Base-by-base conservation (phyloP, 2,113 vertebrate species). In the Tenrec ecaudatus region DNA sequence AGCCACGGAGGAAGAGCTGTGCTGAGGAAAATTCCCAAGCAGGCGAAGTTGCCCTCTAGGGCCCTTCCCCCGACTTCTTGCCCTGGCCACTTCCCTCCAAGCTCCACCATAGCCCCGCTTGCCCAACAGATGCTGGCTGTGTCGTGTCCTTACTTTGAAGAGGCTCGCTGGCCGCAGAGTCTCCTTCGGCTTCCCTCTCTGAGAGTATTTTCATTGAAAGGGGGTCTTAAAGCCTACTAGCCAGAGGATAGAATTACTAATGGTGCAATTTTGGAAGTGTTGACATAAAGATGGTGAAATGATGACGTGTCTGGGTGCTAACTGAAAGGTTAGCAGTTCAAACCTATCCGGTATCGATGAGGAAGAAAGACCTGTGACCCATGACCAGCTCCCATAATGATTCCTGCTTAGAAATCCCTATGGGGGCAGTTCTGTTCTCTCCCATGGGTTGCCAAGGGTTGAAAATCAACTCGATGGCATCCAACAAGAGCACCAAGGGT, bases 1-100 rank as follows among this genome's bases (percentile, higher is more conserved):
- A 33, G 86, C 76, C 76, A 86, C 88, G 94, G 62, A 95, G 68
- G 60, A 36, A 90, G 66, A 23, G 89, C 68, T 3, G 47, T 43
- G 38, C 31, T 33, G 23, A 86, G 93, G 23, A 73, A 75, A 93
- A 43, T 71, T 53, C 47, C 86, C 27, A 31, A 80, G 84, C 1
- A 27, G 90, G 10, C 22, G 38, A 62, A 53, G 20, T 25, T 38
- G 29, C 31, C 40, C 57, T 69, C 73, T 15, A 25, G 38, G 2
- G 3, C 0, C 29, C 27, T 43, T 27, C 2, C 19, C 57, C 40
- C 15, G 27, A 2, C 22, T 12, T 8, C 10, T 2, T 58, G 29
- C 25, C 12, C 68, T 4, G 62, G n/a, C 85, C 64, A 0, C 47
- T 25, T 73, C 82, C 16, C 71, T 40, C 43, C 11, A 33, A 16